Conservation (phyloP, 2,113 vertebrate species). For the Oxyruncus cristatus region DNA sequence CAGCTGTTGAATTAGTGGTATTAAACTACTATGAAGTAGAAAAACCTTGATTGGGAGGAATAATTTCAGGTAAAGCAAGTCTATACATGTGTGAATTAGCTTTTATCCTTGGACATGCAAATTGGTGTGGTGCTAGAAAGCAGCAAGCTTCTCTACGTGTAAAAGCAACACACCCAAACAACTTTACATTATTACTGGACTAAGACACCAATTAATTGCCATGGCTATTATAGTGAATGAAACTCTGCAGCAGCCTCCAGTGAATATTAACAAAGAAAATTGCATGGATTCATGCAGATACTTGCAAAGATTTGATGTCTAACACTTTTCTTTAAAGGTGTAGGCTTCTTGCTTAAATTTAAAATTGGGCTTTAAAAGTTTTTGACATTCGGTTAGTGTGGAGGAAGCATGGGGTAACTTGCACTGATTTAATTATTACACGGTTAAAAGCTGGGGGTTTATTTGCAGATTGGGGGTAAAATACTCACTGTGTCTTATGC, state of each 20-base stretch:
- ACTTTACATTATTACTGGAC: neutral
- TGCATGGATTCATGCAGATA: neutral
- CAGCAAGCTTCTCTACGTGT: neutral
- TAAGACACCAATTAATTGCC: neutral
- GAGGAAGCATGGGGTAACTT: neutral
- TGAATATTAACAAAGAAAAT: neutral
- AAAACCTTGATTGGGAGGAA: neutral
- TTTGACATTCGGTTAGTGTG: neutral
- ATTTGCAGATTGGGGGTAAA: neutral
- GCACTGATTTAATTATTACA: neutral
- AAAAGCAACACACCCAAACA: neutral
- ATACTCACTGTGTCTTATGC: neutral
- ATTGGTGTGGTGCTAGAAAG: neutral
- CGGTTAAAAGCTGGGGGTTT: neutral
- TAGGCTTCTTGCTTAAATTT: neutral
- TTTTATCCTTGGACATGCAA: neutral
- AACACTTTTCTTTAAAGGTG: neutral
- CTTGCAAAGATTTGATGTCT: neutral
- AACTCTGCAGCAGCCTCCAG: neutral
- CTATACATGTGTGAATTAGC: neutral
- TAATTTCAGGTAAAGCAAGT: neutral
- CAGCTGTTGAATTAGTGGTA: neutral
- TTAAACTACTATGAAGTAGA: neutral
- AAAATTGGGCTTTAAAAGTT: neutral
- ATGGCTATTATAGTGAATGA: neutral